phyloP scores from a whole-genome alignment of 2,888 invertebrate species.

The Eupithecia pulchellata region DNA sequence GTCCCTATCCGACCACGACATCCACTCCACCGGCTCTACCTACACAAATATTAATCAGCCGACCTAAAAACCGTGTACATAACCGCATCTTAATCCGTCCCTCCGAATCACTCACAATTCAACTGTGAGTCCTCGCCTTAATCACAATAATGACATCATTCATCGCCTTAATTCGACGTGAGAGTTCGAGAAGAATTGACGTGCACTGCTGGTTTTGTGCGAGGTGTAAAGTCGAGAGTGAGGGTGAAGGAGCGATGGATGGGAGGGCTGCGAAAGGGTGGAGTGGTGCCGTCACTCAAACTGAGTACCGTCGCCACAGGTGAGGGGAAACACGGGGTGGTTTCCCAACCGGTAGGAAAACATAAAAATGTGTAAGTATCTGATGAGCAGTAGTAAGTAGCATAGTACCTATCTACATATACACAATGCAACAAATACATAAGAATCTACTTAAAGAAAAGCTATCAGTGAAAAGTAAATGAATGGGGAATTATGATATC shows the following conservation, averaged over 20 bases:
- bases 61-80: conserved; percentile 43
- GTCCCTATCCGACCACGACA: conserved; percentile 3
- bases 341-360: conserved; percentile 25
- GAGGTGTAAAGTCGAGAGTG: not conserved
- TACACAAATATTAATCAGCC: conserved; percentile 44
- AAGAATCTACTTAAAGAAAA: no score
- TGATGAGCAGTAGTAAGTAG: conserved; percentile 15
- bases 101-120: conserved; percentile 76
- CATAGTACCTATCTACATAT: not conserved
- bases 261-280: conserved; percentile 37
- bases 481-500: not conserved
- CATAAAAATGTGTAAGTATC: not conserved
- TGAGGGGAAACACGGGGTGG: conserved; percentile 57
- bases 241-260: conserved; percentile 53
- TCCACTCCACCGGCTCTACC: conserved; percentile 21
- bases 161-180: conserved; percentile 67
- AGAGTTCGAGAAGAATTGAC: conserved; percentile 20
- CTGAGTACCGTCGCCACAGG: conserved; percentile 65
- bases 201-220: conserved; percentile 50
- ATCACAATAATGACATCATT: conserved; percentile 81
- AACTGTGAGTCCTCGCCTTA: conserved; percentile 74
- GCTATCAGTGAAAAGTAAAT: no score
- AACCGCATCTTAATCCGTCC: conserved; percentile 62
- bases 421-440: not conserved
- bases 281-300: conserved; percentile 68